Evolutionary conservation across 2,797 vertebrate species (phyloP).

Genomic region (Fundulus diaphanus): DNA sequence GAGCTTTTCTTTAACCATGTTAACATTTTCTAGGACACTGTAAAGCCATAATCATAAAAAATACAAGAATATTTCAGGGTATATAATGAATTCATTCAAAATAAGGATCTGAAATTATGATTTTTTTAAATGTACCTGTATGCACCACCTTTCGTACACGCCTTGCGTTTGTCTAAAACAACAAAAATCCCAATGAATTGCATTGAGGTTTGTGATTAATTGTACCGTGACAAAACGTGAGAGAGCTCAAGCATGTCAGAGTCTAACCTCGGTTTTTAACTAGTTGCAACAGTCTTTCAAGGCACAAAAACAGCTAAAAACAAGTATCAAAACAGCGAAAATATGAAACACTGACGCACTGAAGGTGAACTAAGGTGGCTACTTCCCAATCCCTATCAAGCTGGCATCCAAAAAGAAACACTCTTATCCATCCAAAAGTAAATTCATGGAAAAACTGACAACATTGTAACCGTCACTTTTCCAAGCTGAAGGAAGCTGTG

Average conservation of each 20-base stretch:
- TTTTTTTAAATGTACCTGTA: too few species aligned
- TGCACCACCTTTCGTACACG: neutral
- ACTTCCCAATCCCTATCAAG: neutral
- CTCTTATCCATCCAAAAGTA: neutral
- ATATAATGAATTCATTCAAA: neutral
- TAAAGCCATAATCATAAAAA: neutral
- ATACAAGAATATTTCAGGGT: neutral
- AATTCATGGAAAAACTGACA: neutral
- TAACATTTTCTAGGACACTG: neutral
- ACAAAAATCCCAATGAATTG: neutral
- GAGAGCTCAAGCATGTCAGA: neutral
- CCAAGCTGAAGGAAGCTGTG: too few species aligned
- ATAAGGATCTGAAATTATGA: neutral
- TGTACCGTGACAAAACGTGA: neutral
- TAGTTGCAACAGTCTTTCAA: neutral
- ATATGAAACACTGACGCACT: neutral
- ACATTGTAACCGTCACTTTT: neutral
- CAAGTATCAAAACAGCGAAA: neutral
- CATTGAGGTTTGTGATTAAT: neutral
- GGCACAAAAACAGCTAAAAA: neutral
- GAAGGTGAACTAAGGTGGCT: neutral
- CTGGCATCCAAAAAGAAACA: neutral
- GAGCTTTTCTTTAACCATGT: neutral
- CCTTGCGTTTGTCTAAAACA: neutral
- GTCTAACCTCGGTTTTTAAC: neutral